These are phyloP conservation scores for Eupeodes latifasciatus DNA, from an alignment of 2,888 invertebrate genomes.

Conservation along the genomic window DNA sequence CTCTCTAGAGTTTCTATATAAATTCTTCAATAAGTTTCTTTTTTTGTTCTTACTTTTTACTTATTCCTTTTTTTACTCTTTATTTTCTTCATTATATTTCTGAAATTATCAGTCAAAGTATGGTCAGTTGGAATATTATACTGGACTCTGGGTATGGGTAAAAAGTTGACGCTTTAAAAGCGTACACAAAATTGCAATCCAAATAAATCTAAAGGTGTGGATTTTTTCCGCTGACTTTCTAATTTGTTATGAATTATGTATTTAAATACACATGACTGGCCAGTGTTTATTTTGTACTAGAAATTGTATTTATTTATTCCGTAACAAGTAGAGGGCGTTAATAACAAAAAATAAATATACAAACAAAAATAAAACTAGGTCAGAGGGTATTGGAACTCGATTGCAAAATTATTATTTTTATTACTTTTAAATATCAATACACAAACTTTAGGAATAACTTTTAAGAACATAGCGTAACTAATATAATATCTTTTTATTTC, in stretches of 20 bases:
- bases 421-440: too few relatives aligned
- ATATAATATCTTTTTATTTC: too few relatives aligned
- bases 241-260: slow-evolving; percentile 7
- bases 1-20: neutral
- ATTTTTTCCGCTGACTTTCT: slow-evolving; percentile 50
- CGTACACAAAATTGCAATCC: slow-evolving; percentile 28
- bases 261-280: slow-evolving; percentile 4
- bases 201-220: slow-evolving; percentile 25
- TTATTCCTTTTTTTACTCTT: slow-evolving; percentile 35
- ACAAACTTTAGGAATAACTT: too few relatives aligned
- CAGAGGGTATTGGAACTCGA: slow-evolving; percentile 34
- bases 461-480: too few relatives aligned
- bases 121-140: neutral
- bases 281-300: neutral
- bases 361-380: slow-evolving; percentile 34
- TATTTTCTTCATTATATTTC: slow-evolving; percentile 21
- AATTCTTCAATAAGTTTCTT: neutral
- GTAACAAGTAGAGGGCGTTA: neutral
- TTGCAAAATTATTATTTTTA: slow-evolving; percentile 13
- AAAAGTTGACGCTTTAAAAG: slow-evolving; percentile 35
- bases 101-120: slow-evolving; percentile 29
- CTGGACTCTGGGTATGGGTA: neutral
- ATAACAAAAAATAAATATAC: too few relatives aligned
- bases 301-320: neutral
- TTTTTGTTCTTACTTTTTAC: slow-evolving; percentile 4